Conservation (phyloP, 2,113 vertebrate species). For the cat (Felis catus) region F.catus_Fca126_mat1.0 CM031422.1:19414501-19415000, state of each 20-base stretch:
- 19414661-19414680: not conserved
- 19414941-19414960: not conserved
- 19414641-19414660: not conserved
- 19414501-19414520: not conserved
- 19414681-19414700: not conserved
- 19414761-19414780: not conserved
- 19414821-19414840: rapidly evolving
- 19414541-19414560: not conserved
- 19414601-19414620: not conserved
- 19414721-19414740: not conserved
- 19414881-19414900: rapidly evolving
- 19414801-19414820: not conserved
- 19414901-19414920: not conserved
- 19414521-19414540: not conserved
- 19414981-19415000: not conserved
- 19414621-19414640: not conserved
- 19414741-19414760: rapidly evolving
- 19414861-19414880: not conserved
- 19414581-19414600: too few relatives aligned
- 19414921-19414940: not conserved
- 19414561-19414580: not conserved
- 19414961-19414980: not conserved
- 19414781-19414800: too few relatives aligned
- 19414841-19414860: not conserved
- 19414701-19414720: not conserved